A percentile compares a stretch with the other conserved stretches of the same genome.
Conservation (phyloP, 2,113 vertebrate species). For the Tylochromis polylepis region DNA sequence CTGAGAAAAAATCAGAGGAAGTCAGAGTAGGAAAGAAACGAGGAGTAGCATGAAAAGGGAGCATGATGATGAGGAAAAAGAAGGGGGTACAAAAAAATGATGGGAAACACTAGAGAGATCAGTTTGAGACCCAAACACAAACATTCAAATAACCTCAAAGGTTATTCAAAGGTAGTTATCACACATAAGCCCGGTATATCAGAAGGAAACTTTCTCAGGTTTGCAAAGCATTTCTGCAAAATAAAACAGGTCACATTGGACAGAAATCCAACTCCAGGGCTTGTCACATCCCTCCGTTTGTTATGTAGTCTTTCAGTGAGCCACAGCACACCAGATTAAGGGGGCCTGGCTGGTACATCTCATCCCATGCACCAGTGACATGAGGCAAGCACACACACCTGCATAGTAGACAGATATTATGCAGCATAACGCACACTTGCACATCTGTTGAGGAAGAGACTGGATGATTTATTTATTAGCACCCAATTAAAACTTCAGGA, state of each 20-base stretch:
- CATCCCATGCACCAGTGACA: slow-evolving; percentile 53
- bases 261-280: slow-evolving; percentile 38
- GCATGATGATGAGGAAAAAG: neutral
- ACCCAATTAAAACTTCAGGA: slow-evolving; percentile 79
- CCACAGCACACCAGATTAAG: slow-evolving; percentile 54
- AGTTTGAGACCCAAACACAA: neutral
- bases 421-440: slow-evolving; percentile 56
- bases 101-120: neutral
- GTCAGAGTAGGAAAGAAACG: neutral
- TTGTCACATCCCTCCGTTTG: slow-evolving; percentile 46
- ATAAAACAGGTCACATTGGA: slow-evolving; percentile 48
- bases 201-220: neutral
- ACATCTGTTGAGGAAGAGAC: slow-evolving; percentile 76
- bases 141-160: neutral
- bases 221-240: neutral
- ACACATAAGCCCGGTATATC: neutral
- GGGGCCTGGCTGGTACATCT: slow-evolving; percentile 44
- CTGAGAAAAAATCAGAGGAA: neutral
- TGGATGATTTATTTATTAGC: slow-evolving; percentile 77
- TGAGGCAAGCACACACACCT: slow-evolving; percentile 59
- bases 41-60: neutral
- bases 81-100: neutral
- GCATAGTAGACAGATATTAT: slow-evolving; percentile 60
- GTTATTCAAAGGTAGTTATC: neutral
- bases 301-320: slow-evolving; percentile 44